Conservation (phyloP, 2,113 vertebrate genomes). For the Phyllostomus discolor region DNA sequence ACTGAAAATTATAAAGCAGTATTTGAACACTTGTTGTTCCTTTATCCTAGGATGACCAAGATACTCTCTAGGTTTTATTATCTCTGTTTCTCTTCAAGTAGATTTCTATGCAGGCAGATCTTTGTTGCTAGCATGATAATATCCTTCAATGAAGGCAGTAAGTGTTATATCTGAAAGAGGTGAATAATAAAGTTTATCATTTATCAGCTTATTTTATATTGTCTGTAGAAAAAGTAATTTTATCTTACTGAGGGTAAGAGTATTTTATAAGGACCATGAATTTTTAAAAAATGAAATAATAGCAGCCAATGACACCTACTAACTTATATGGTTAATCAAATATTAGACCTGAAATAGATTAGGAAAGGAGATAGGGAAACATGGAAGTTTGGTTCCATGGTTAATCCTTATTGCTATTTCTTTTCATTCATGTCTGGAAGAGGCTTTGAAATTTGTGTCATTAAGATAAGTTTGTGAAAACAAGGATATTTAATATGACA, state of each 20-base stretch:
- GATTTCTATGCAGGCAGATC: neutral
- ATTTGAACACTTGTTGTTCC: neutral
- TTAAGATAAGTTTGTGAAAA: neutral
- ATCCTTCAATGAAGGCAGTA: neutral
- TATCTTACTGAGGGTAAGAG: neutral
- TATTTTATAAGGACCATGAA: neutral
- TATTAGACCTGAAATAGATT: neutral
- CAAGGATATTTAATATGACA: neutral
- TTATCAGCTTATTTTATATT: neutral
- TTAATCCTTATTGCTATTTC: neutral
- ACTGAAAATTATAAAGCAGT: neutral
- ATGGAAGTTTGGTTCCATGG: neutral
- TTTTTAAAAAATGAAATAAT: neutral
- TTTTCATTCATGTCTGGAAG: neutral
- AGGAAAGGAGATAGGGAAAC: neutral
- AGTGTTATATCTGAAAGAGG: neutral
- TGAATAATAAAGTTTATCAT: neutral
- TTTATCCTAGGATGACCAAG: neutral
- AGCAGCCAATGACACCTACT: neutral
- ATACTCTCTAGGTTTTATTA: neutral
- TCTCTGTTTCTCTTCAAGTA: neutral
- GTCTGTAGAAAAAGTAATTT: conserved; percentile 3
- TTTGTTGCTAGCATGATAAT: neutral
- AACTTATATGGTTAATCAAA: neutral
- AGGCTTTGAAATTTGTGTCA: neutral